These are phyloP conservation scores for Nomia melanderi DNA, from an alignment of 1,140 invertebrate species.

Conservation along the genomic window DNA sequence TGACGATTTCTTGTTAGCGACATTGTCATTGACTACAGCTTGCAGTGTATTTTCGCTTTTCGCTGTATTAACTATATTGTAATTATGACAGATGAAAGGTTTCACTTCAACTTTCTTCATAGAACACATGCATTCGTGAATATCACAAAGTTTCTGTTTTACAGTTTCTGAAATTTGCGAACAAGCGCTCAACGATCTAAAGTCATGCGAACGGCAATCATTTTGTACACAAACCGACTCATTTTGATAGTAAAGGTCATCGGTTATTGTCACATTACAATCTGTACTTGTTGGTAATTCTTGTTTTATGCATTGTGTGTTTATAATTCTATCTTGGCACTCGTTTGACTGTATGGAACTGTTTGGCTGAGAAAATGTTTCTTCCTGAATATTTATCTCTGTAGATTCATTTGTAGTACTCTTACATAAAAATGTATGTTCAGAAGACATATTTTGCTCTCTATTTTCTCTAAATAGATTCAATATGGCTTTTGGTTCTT, in stretches of 20 bases:
- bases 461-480: conserved; percentile 30
- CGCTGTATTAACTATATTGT: conserved; percentile 13
- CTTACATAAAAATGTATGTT: conserved; percentile 17
- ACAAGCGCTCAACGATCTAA: conserved; percentile 25
- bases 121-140: conserved; percentile 26
- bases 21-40: conserved; percentile 25
- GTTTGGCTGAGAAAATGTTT: conserved; percentile 35
- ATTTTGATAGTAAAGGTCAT: conserved; percentile 17
- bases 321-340: conserved; percentile 51
- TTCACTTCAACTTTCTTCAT: conserved; percentile 36
- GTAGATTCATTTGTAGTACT: conserved; percentile 10
- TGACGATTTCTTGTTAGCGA: conserved; percentile 7
- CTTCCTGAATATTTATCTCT: conserved; percentile 27
- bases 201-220: conserved; percentile 15
- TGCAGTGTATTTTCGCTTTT: conserved; percentile 29
- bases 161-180: conserved; percentile 31
- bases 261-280: conserved; percentile 5
- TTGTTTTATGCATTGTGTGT: conserved; percentile 46
- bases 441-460: conserved; percentile 22
- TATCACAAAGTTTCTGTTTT: conserved; percentile 21
- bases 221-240: conserved; percentile 29
- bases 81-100: conserved; percentile 31
- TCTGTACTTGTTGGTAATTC: conserved; percentile 45
- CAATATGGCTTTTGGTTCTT: conserved; percentile 26
- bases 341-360: conserved; percentile 39